These are phyloP conservation scores for Octopus bimaculoides DNA, from an alignment of 1,140 invertebrate genomes.

Conservation along the genomic window DNA sequence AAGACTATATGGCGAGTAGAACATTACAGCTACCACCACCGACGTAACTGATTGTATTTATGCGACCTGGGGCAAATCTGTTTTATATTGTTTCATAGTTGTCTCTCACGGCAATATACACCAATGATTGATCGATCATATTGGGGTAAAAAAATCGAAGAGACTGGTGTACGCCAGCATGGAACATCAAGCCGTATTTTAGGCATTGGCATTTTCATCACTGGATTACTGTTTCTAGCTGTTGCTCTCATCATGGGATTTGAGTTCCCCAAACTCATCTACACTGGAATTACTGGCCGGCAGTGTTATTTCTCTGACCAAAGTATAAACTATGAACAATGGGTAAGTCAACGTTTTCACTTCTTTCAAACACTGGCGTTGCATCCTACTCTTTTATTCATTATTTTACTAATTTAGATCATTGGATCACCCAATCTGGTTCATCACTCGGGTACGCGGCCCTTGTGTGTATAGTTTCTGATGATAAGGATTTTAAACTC, in stretches of 20 bases:
- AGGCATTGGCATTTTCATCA: conserved; percentile 30
- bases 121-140: conserved; percentile 1
- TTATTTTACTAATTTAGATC: conserved; percentile 1
- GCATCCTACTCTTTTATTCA: not conserved
- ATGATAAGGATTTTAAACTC: no score
- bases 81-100: no score
- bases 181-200: conserved; percentile 31
- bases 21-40: no score
- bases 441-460: no score
- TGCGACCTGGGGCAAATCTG: no score
- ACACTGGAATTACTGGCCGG: conserved; percentile 24
- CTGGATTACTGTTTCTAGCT: conserved; percentile 29
- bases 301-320: conserved; percentile 25
- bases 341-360: conserved; percentile 23
- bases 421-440: no score
- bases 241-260: conserved; percentile 41
- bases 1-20: no score
- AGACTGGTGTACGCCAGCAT: not conserved
- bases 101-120: not conserved
- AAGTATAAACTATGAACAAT: conserved; percentile 20
- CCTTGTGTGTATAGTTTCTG: no score
- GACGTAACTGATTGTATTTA: no score
- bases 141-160: conserved; percentile 12
- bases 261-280: conserved; percentile 38
- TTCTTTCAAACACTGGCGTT: not conserved